Evolutionary conservation across 2,113 vertebrate species (phyloP), one percentile per base, ranked within the genome.

Genomic region (Tupaia tana): DNA sequence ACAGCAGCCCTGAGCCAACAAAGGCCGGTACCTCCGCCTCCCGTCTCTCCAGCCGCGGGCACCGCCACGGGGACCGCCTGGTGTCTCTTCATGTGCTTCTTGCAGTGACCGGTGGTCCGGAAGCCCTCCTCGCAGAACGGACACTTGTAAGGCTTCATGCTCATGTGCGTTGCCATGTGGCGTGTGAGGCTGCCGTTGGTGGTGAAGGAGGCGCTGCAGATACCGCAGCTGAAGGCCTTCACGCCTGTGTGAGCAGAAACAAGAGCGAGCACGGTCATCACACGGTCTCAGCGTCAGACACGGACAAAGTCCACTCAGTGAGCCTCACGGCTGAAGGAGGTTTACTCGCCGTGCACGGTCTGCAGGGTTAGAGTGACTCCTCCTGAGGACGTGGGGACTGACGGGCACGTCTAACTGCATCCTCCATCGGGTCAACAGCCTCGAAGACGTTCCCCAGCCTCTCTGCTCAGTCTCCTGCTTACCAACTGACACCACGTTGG

Each of bases 151-250:
- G 99, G 99, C 98, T 99, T 99, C 96, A 99, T 98, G 98, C 98
- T 99, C 96, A 98, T 97, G 96, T 99, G 99, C 83, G 99, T 99
- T 84, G 99, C 99, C 99, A 99, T 99, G 98, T 99, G 99, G 74
- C 99, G 98, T 71, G 99, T 99, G 98, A 99, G 99, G 98, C 99
- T 99, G 90, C 99, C 99, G 27, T 99, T 99, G 96, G 99, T 99
- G 93, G 99, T 99, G 98, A 99, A 99, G 0, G 99, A 98, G 1
- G 99, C 98, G 11, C 98, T 99, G 86, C 99, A 99, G 56, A 99
- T 98, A 10, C 98, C 98, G 96, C 99, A 99, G 97, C 99, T 99
- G 97, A 99, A 99, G 11, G 99, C 99, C 97, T 99, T 99, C 93
- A 99, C 98, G 79, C 99, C 99, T 99, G 93, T 9, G 43, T 22